Conservation (phyloP, 1,140 invertebrate genomes). For the Panulirus ornatus region DNA sequence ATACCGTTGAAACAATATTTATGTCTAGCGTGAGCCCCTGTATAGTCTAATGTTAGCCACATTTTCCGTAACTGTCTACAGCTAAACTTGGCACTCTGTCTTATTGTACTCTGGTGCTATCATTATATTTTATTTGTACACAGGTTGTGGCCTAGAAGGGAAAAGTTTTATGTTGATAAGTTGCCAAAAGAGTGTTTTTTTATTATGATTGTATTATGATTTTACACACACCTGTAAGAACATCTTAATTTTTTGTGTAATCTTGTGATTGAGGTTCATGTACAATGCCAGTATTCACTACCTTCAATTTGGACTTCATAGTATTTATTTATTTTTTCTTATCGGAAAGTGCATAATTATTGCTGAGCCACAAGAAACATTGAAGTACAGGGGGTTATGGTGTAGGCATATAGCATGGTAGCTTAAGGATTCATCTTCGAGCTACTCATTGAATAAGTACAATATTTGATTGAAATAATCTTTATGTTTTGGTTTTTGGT, state of each 20-base stretch:
- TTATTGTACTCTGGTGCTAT: slow-evolving; percentile 60
- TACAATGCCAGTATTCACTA: neutral
- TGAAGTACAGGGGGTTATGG: neutral
- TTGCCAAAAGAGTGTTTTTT: neutral
- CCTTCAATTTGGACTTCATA: neutral
- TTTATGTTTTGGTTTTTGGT: neutral
- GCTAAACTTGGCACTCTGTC: slow-evolving; percentile 33
- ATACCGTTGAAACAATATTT: no score
- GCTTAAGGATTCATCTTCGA: neutral
- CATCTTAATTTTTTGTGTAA: neutral
- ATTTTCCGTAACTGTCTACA: slow-evolving; percentile 18
- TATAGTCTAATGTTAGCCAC: neutral
- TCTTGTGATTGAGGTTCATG: no score
- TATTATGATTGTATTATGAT: neutral
- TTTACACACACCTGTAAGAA: no score
- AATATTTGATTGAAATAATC: neutral
- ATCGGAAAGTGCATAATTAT: neutral
- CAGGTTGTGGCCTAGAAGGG: slow-evolving; percentile 44
- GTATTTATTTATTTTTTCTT: neutral
- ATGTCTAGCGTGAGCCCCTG: slow-evolving; percentile 32
- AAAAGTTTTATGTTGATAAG: neutral
- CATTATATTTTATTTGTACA: slow-evolving; percentile 39
- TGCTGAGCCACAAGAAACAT: neutral
- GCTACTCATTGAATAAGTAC: neutral
- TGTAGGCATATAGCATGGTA: neutral